A percentile compares a stretch with the other conserved stretches of the same genome.
Evolutionary conservation across 2,797 vertebrate species (phyloP).

Genomic region (Etheostoma nigrum): DNA sequence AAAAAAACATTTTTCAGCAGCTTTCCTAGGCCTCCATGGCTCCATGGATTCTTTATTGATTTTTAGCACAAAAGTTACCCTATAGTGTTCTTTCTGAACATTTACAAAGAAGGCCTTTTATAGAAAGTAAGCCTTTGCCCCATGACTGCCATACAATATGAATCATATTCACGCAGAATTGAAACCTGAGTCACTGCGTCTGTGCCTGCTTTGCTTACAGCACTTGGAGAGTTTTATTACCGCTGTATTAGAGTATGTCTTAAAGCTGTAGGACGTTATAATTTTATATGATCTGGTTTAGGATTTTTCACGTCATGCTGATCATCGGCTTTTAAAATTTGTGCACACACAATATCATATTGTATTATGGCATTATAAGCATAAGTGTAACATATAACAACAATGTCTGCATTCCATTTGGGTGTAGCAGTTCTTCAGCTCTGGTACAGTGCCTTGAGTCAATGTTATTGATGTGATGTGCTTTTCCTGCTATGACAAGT

Average conservation of each 20-base stretch:
- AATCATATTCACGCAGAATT: slow-evolving; percentile 37
- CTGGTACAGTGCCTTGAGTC: too few relatives aligned
- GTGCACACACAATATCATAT: background rate
- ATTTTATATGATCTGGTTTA: slow-evolving; percentile 7
- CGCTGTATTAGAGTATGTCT: slow-evolving; percentile 1
- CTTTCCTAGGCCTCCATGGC: too few relatives aligned
- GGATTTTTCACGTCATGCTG: background rate
- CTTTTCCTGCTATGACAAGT: too few relatives aligned
- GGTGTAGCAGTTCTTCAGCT: too few relatives aligned
- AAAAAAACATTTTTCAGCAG: too few relatives aligned
- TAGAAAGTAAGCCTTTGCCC: slow-evolving; percentile 59
- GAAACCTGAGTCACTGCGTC: slow-evolving; percentile 37
- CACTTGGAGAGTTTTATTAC: slow-evolving; percentile 7
- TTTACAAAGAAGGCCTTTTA: slow-evolving; percentile 4
- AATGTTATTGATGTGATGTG: too few relatives aligned
- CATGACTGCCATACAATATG: slow-evolving; percentile 22
- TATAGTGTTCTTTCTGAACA: background rate
- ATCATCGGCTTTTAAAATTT: background rate
- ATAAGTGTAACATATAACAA: background rate
- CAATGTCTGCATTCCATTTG: background rate
- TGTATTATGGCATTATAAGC: too few relatives aligned
- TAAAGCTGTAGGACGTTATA: slow-evolving; percentile 6
- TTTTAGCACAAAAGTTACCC: slow-evolving; percentile 18
- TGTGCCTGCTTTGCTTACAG: slow-evolving; percentile 2
- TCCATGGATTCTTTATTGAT: background rate